A percentile compares a stretch with the other conserved stretches of the same genome.
phyloP scores from a whole-genome alignment of 2,113 vertebrate species.

The Gavia stellata region DNA sequence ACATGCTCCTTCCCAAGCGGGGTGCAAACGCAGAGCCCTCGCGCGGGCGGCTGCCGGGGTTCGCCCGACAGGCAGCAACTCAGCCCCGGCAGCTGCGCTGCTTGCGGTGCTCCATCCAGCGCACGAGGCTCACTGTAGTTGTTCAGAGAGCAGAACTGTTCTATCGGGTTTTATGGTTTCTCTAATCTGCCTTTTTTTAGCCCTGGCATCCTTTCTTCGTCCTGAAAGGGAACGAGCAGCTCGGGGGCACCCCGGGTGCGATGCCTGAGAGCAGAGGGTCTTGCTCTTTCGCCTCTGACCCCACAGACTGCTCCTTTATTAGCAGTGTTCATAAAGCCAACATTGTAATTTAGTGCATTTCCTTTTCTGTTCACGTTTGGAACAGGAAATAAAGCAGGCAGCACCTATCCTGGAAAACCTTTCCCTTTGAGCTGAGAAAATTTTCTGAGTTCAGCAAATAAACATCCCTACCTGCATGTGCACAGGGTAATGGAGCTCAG shows the following conservation, averaged over 20 bases:
- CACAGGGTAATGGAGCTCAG: fast-evolving
- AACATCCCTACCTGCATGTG: not conserved
- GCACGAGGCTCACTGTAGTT: fast-evolving
- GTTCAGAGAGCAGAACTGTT: not conserved
- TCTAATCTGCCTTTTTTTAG: not conserved
- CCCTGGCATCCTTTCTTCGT: not conserved
- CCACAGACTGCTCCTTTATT: not conserved
- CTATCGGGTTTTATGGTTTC: not conserved
- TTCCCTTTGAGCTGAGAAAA: not conserved
- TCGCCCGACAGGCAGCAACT: not conserved
- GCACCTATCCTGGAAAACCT: not conserved
- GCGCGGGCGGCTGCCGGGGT: fast-evolving
- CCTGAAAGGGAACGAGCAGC: not conserved
- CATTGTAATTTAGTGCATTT: not conserved
- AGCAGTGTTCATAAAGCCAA: not conserved
- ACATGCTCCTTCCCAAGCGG: not conserved
- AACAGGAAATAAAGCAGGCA: not conserved
- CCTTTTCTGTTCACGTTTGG: not conserved
- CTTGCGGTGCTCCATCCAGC: fast-evolving
- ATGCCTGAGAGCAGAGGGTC: not conserved
- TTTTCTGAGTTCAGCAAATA: not conserved
- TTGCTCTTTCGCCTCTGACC: fast-evolving
- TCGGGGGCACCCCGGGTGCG: fast-evolving
- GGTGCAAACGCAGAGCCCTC: not conserved
- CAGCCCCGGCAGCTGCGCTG: not conserved